These are phyloP conservation scores for Anoplophora glabripennis DNA, from an alignment of 1,140 invertebrate species.

Conservation along the genomic window DNA sequence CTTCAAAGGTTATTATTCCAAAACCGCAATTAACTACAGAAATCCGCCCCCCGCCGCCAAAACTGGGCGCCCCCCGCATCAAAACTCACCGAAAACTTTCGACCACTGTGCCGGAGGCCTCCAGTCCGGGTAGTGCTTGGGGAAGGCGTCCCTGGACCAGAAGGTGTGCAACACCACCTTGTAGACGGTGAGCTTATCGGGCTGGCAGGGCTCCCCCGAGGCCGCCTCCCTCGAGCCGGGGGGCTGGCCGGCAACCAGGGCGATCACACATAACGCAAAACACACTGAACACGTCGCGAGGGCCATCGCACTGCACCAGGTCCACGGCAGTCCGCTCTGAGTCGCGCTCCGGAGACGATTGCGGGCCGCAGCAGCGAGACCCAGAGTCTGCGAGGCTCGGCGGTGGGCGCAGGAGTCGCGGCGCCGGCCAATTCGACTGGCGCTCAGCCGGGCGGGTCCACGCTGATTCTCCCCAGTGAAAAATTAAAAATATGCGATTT, in stretches of 20 bases:
- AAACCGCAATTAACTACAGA: no score
- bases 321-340: neutral
- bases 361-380: slow-evolving; percentile 12
- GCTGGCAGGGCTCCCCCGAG: slow-evolving; percentile 45
- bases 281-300: slow-evolving; percentile 28
- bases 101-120: slow-evolving; percentile 88
- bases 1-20: no score
- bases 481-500: no score
- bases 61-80: no score
- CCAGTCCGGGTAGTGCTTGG: slow-evolving; percentile 90
- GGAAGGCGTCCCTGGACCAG: slow-evolving; percentile 86
- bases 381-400: slow-evolving; percentile 12
- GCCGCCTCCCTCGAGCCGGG: neutral
- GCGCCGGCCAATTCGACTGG: no score
- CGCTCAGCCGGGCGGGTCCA: no score
- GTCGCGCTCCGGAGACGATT: slow-evolving; percentile 7
- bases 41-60: no score
- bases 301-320: slow-evolving; percentile 1
- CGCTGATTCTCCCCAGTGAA: no score
- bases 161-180: slow-evolving; percentile 81
- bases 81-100: slow-evolving; percentile 77
- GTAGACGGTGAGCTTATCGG: slow-evolving; percentile 77
- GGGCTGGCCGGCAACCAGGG: slow-evolving; percentile 13
- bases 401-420: neutral
- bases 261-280: slow-evolving; percentile 28